A percentile compares a stretch with the other conserved stretches of the same genome.
Evolutionary conservation across 2,113 vertebrate genomes (phyloP).

Genomic region (Platichthys flesus): DNA sequence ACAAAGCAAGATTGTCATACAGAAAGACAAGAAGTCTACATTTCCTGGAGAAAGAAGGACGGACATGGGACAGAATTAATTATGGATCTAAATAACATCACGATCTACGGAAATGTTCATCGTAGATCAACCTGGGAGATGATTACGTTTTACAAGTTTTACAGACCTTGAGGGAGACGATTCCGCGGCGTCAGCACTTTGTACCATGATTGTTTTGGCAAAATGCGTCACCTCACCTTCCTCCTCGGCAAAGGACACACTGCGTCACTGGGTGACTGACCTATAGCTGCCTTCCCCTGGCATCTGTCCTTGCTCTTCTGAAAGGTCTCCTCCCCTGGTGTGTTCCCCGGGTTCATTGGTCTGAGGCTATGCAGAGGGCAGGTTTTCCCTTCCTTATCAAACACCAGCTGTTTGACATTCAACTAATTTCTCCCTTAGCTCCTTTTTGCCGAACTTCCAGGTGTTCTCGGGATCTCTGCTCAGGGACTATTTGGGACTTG

Average conservation of each 20-base stretch:
- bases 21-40: slow-evolving; percentile 2
- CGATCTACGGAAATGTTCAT: slow-evolving; percentile 18
- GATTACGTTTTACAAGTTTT: slow-evolving; percentile 7
- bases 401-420: slow-evolving; percentile 72
- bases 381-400: slow-evolving; percentile 30
- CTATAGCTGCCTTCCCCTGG: slow-evolving; percentile 42
- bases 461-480: slow-evolving; percentile 48
- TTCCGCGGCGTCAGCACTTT: slow-evolving; percentile 28
- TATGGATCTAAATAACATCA: neutral
- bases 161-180: slow-evolving; percentile 5
- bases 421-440: slow-evolving; percentile 59
- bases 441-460: slow-evolving; percentile 53
- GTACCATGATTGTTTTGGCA: slow-evolving; percentile 23
- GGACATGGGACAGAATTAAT: slow-evolving; percentile 20
- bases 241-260: slow-evolving; percentile 35
- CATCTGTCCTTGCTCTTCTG: slow-evolving; percentile 41
- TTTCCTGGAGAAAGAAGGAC: slow-evolving; percentile 11
- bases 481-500: slow-evolving; percentile 39
- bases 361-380: slow-evolving; percentile 26
- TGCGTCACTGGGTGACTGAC: slow-evolving; percentile 44
- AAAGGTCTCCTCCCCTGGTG: slow-evolving; percentile 61
- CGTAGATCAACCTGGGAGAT: slow-evolving; percentile 5
- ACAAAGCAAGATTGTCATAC: slow-evolving; percentile 37
- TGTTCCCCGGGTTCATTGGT: slow-evolving; percentile 4
- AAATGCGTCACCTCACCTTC: slow-evolving; percentile 38